These are phyloP conservation scores for Melinaea menophilus DNA, from an alignment of 2,888 invertebrate species.

Conservation along the genomic window DNA sequence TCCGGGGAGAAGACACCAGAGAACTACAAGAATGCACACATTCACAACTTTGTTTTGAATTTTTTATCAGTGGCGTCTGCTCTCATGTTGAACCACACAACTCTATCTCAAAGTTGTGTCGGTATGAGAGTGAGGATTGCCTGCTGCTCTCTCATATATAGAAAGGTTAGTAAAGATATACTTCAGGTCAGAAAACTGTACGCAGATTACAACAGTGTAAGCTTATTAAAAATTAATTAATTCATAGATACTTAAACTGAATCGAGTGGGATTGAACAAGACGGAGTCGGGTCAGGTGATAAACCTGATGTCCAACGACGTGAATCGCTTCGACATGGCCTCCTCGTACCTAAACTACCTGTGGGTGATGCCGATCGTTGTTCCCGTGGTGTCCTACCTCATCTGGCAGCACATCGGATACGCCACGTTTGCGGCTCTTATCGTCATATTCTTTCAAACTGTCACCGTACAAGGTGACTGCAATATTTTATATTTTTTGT, in stretches of 20 bases:
- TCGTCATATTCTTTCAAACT: constrained; percentile 77
- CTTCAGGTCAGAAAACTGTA: not conserved
- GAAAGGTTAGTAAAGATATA: constrained; percentile 80
- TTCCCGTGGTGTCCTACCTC: constrained; percentile 74
- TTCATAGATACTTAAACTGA: constrained; percentile 68
- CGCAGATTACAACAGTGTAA: not conserved
- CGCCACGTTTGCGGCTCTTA: constrained; percentile 63
- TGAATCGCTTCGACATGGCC: constrained; percentile 87
- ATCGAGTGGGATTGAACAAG: constrained; percentile 77
- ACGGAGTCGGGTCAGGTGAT: constrained; percentile 87
- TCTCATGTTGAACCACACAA: constrained; percentile 81
- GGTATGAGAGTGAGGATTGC: constrained; percentile 89
- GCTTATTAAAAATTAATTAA: constrained; percentile 4
- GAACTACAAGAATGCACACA: constrained; percentile 78
- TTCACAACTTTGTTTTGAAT: constrained; percentile 81
- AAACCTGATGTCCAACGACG: constrained; percentile 91
- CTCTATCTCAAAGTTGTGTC: constrained; percentile 77
- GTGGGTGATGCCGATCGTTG: constrained; percentile 89
- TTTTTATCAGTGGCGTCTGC: constrained; percentile 76
- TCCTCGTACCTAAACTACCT: constrained; percentile 84
- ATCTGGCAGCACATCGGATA: constrained; percentile 67
- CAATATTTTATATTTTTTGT: too few species aligned
- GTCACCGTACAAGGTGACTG: constrained; percentile 75
- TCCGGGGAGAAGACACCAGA: constrained; percentile 71
- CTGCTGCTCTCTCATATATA: constrained; percentile 87